Percentiles rank a stretch among this genome's conserved stretches.
phyloP scores from a whole-genome alignment of 2,888 invertebrate genomes.

The Allygus modestus region DNA sequence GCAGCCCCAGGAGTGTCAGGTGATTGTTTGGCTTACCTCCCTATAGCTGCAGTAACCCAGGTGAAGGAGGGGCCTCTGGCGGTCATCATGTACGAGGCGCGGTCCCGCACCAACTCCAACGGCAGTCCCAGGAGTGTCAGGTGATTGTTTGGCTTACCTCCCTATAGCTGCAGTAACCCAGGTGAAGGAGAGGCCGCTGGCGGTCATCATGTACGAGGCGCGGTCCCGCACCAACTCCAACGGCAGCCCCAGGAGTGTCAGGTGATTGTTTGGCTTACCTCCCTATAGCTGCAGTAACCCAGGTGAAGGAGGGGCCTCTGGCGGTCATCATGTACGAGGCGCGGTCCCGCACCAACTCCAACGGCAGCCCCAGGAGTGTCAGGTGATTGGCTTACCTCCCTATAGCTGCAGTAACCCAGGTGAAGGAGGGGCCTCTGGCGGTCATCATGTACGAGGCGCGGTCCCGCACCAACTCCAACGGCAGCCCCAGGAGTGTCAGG shows the following conservation, averaged over 20 bases:
- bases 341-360: slow-evolving; percentile 72
- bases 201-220: slow-evolving; percentile 78
- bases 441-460: no score
- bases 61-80: slow-evolving; percentile 77
- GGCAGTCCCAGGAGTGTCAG: slow-evolving; percentile 61
- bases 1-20: slow-evolving; percentile 63
- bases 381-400: slow-evolving; percentile 43
- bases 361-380: slow-evolving; percentile 59
- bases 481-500: no score
- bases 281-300: no score
- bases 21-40: not conserved
- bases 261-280: slow-evolving; percentile 42
- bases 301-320: slow-evolving; percentile 77
- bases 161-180: no score
- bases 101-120: slow-evolving; percentile 72
- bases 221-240: slow-evolving; percentile 72
- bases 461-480: no score
- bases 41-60: no score
- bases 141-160: slow-evolving; percentile 19
- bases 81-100: slow-evolving; percentile 78
- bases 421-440: no score
- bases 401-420: no score
- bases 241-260: slow-evolving; percentile 60
- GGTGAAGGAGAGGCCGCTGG: slow-evolving; percentile 77
- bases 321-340: slow-evolving; percentile 79